Percentiles rank a stretch among this genome's conserved stretches.
Evolutionary conservation across 1,140 invertebrate genomes (phyloP).

Genomic region (Lerema accius): DNA sequence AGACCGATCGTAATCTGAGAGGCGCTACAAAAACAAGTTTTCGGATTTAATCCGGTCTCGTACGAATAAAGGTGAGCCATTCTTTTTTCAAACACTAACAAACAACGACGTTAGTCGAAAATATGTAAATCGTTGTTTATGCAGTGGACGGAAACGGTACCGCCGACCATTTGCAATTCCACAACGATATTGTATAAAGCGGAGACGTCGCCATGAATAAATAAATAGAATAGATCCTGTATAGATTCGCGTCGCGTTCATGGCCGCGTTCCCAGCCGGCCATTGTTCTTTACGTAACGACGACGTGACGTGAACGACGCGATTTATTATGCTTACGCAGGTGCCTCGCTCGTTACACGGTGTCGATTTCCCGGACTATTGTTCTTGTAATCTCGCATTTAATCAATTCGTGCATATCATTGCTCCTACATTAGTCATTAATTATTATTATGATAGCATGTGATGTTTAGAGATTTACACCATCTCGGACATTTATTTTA

Average conservation of each 20-base stretch:
- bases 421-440: conserved; percentile 2
- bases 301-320: conserved; percentile 58
- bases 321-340: conserved; percentile 66
- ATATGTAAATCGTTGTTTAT: conserved; percentile 64
- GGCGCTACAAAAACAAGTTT: conserved; percentile 25
- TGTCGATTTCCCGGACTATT: conserved; percentile 73
- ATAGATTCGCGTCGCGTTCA: conserved; percentile 69
- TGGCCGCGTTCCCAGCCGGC: conserved; percentile 72
- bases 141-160: conserved; percentile 61
- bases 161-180: conserved; percentile 69
- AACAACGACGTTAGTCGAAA: conserved; percentile 39
- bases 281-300: conserved; percentile 80
- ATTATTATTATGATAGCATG: too few species aligned
- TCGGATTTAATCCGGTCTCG: conserved; percentile 8
- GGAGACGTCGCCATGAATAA: conserved; percentile 66
- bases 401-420: conserved; percentile 47
- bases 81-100: conserved; percentile 21
- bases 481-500: too few species aligned
- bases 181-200: conserved; percentile 63
- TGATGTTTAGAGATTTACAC: too few species aligned
- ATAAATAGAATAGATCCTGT: conserved; percentile 62
- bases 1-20: conserved; percentile 26
- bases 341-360: conserved; percentile 59
- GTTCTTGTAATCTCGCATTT: conserved; percentile 62
- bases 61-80: conserved; percentile 19